Evolutionary conservation across 2,113 vertebrate species (phyloP).

Genomic region (Epinephelus moara): DNA sequence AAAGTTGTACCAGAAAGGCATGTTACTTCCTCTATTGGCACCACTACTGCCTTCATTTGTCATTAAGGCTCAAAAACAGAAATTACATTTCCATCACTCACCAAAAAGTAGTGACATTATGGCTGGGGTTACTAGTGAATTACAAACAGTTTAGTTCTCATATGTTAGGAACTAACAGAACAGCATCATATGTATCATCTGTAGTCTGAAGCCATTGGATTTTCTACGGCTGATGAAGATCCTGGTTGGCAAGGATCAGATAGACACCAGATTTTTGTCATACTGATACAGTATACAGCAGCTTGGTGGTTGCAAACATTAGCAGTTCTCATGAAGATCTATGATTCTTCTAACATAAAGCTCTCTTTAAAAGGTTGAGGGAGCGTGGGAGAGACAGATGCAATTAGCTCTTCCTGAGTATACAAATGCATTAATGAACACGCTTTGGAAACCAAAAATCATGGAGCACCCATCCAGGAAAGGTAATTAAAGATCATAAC

Average conservation of each 20-base stretch:
- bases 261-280: constrained; percentile 13
- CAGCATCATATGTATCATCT: background rate
- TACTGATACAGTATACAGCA: background rate
- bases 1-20: background rate
- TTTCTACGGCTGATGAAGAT: background rate
- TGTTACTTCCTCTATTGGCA: background rate
- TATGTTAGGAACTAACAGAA: background rate
- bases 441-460: constrained; percentile 54
- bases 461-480: constrained; percentile 49
- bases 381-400: constrained; percentile 56
- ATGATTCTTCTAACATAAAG: constrained; percentile 25
- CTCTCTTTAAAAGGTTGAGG: constrained; percentile 37
- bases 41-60: background rate
- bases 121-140: background rate
- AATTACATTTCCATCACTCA: background rate
- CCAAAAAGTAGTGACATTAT: background rate
- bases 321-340: constrained; percentile 18
- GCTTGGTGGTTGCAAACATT: background rate
- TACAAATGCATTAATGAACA: constrained; percentile 56
- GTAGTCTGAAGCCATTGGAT: background rate
- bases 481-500: constrained; percentile 59
- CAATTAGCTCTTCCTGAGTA: constrained; percentile 57
- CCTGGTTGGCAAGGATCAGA: background rate
- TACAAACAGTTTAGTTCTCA: background rate
- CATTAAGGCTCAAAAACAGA: background rate